These are phyloP conservation scores for Macrosiphum euphorbiae DNA, from an alignment of 2,888 invertebrate genomes.

Conservation along the genomic window DNA sequence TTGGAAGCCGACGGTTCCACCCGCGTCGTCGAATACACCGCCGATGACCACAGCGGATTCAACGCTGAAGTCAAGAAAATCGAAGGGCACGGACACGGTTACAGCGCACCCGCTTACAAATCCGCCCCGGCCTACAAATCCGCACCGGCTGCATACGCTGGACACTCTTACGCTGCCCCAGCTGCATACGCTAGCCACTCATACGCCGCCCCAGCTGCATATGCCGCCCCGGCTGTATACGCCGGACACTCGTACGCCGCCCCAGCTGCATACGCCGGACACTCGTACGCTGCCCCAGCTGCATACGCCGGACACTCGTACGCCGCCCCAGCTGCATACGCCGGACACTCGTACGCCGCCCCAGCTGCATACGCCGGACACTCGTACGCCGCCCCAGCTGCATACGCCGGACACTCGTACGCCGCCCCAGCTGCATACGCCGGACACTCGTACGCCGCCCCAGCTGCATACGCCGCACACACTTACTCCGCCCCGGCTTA, in stretches of 20 bases:
- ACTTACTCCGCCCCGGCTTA: slow-evolving; percentile 29
- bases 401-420: no score
- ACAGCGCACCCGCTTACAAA: slow-evolving; percentile 3
- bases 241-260: background rate
- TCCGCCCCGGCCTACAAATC: slow-evolving; percentile 23
- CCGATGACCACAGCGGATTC: background rate
- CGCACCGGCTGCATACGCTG: background rate
- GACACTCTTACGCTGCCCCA: background rate
- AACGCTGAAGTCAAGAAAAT: slow-evolving; percentile 30
- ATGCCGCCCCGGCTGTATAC: slow-evolving; percentile 4
- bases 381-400: no score
- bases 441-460: background rate
- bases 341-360: no score
- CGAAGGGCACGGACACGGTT: background rate
- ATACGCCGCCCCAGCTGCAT: background rate
- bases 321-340: background rate
- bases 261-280: background rate
- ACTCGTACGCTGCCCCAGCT: background rate
- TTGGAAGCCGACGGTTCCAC: background rate
- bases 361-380: no score
- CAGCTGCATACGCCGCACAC: slow-evolving; percentile 11
- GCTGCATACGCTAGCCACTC: no score
- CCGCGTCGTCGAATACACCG: background rate
- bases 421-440: background rate
- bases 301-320: background rate